Percentiles rank a stretch among this genome's conserved stretches.
phyloP scores from a whole-genome alignment of 1,140 invertebrate species.

The Eulimnadia texana region DNA sequence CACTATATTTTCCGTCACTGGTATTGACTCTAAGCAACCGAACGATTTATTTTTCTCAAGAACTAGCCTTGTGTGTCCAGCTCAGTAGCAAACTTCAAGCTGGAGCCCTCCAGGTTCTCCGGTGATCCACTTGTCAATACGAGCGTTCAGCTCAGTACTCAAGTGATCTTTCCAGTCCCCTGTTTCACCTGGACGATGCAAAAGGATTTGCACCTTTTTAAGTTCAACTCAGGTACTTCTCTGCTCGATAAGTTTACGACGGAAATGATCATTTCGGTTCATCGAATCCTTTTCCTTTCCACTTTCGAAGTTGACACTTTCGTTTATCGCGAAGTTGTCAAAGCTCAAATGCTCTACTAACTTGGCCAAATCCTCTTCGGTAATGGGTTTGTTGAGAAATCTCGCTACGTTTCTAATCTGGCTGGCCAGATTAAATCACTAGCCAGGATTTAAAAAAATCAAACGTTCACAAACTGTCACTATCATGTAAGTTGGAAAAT shows the following conservation, averaged over 20 bases:
- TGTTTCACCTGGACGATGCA: background rate
- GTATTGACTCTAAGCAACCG: too few species aligned
- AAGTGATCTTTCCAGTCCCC: slow-evolving; percentile 11
- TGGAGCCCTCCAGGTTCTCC: background rate
- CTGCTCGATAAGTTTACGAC: background rate
- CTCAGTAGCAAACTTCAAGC: background rate
- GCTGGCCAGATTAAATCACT: too few species aligned
- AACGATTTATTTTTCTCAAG: background rate
- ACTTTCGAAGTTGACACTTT: background rate
- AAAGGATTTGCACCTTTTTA: background rate
- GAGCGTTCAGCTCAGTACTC: background rate
- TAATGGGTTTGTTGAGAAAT: background rate
- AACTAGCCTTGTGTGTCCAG: background rate
- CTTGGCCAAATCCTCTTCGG: background rate
- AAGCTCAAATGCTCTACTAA: background rate
- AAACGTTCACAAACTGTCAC: too few species aligned
- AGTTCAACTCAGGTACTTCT: background rate
- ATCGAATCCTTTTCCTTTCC: background rate
- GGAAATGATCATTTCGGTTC: background rate
- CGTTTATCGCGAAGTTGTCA: background rate
- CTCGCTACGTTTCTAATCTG: slow-evolving; percentile 6
- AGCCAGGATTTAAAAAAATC: too few species aligned
- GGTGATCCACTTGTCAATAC: background rate
- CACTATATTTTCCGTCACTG: too few species aligned
- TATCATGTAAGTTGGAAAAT: too few species aligned